Evolutionary conservation across 2,797 vertebrate species (phyloP), one percentile per base, ranked within the genome.

Genomic region (Tenualosa ilisha): DNA sequence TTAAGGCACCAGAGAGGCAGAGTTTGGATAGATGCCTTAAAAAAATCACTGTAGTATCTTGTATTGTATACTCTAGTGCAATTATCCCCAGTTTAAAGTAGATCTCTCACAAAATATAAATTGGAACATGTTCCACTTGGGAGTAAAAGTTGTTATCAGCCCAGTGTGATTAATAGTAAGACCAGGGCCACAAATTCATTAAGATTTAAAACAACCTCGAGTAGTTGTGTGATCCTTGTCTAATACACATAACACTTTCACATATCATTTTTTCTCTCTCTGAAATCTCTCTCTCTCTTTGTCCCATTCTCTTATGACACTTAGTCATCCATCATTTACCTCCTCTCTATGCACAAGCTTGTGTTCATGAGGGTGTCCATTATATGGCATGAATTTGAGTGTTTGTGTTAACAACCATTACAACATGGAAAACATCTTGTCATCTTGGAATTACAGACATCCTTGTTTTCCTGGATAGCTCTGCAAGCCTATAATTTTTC

Each of bases 361-460:
- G 82, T 86, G 84, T 87, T 86, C 82, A 86, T 65, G 82, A 89
- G 88, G 85, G 75, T 82, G 53, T 85, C 86, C 90, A 92, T 94
- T 93, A 93, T 84, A 83, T 86, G 93, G 87, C 88, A 37, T 89
- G 86, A 92, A 94, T 91, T 95, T 93, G 91, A 88, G 90, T 91
- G 86, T 86, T 84, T 91, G 86, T 93, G 92, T 93, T 94, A 94
- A 94, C 92, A 94, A 88, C 88, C 91, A 93, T 93, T 93, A 95
- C 92, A 91, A 94, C 92, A 95, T 87, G 92, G 93, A 94, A 95
- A 94, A 94, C 93, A 93, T 92, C 89, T 90, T 91, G 92, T 94
- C 94, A 93, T 93, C 88, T 90, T 83, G 82, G 93, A 92, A 94
- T 95, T 94, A 95, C 90, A 95, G 93, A 91, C 91, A 92, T 84